Evolutionary conservation across 2,888 invertebrate species (phyloP).

Genomic region (Netelia fuscicornis): DNA sequence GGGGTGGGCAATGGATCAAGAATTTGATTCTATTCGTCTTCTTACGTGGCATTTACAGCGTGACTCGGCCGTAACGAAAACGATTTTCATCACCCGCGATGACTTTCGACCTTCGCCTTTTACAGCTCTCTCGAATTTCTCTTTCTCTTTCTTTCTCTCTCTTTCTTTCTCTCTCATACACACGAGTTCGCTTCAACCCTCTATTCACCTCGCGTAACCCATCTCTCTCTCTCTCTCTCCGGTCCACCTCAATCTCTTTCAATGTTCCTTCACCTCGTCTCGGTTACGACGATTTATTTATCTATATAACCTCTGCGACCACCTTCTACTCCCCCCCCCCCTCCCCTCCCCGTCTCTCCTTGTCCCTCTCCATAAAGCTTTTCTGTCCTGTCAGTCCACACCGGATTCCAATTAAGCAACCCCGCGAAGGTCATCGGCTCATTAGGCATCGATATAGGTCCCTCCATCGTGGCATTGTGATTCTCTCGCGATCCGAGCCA

Average conservation of each 20-base stretch:
- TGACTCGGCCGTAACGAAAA: conserved; percentile 62
- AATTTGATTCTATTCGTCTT: conserved; percentile 35
- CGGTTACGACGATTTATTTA: conserved; percentile 57
- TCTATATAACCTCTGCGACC: conserved; percentile 44
- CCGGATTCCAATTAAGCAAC: conserved; percentile 75
- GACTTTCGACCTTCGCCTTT: conserved; percentile 55
- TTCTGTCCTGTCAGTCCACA: conserved; percentile 55
- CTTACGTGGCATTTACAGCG: conserved; percentile 40
- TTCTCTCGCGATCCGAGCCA: conserved; percentile 20
- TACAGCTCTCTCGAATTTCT: conserved; percentile 36
- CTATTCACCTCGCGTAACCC: conserved; percentile 15
- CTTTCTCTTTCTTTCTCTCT: conserved; percentile 25
- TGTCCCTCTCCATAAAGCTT: conserved; percentile 3
- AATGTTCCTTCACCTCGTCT: conserved; percentile 56
- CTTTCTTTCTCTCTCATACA: background rate
- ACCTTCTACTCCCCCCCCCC: background rate
- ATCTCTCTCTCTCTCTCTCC: background rate
- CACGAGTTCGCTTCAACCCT: conserved; percentile 27
- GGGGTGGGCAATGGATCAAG: conserved; percentile 5
- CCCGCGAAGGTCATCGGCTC: conserved; percentile 74
- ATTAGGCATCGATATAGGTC: conserved; percentile 76
- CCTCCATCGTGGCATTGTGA: conserved; percentile 41
- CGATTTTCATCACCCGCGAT: conserved; percentile 67
- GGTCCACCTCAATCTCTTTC: conserved; percentile 55
- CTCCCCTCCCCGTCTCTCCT: too few species aligned